phyloP scores from a whole-genome alignment of 2,113 vertebrate genomes.

The Pseudorasbora parva region DNA sequence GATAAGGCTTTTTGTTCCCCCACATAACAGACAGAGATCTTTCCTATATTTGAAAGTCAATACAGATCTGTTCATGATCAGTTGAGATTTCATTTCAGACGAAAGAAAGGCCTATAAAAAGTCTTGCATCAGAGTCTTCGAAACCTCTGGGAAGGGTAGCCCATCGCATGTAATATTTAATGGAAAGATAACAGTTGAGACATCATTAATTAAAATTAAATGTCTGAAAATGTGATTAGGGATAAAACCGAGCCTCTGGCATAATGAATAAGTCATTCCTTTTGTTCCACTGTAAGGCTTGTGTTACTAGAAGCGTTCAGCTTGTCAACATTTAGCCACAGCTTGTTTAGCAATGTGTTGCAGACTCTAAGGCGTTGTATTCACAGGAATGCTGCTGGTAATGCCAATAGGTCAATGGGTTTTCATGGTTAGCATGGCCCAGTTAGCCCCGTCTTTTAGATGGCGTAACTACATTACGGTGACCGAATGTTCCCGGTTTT shows the following conservation, averaged over 20 bases:
- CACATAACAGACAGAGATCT: conserved; percentile 23
- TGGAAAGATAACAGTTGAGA: conserved; percentile 70
- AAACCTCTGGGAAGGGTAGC: conserved; percentile 59
- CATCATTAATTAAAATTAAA: conserved; percentile 77
- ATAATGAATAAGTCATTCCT: conserved; percentile 72
- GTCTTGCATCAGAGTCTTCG: conserved; percentile 52
- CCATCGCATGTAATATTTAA: conserved; percentile 74
- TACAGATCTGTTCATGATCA: conserved; percentile 52
- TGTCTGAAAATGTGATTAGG: conserved; percentile 74
- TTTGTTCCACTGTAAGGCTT: conserved; percentile 66
- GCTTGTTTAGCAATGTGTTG: conserved; percentile 52
- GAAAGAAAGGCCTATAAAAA: conserved; percentile 49
- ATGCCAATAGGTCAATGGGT: not conserved
- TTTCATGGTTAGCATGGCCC: not conserved
- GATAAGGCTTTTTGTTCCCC: conserved; percentile 53
- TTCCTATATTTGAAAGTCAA: conserved; percentile 42
- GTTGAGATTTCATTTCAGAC: conserved; percentile 46
- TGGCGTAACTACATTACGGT: not conserved
- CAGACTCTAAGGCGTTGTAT: conserved; percentile 30
- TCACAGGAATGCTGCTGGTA: not conserved
- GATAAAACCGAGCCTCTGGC: conserved; percentile 65
- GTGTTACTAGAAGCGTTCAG: conserved; percentile 59
- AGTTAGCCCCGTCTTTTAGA: not conserved
- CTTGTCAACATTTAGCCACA: conserved; percentile 71
- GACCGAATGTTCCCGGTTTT: too few species aligned